A percentile compares a stretch with the other conserved stretches of the same genome.
Conservation (phyloP, 1,140 invertebrate genomes). For the Psilanteris sp. region DNA sequence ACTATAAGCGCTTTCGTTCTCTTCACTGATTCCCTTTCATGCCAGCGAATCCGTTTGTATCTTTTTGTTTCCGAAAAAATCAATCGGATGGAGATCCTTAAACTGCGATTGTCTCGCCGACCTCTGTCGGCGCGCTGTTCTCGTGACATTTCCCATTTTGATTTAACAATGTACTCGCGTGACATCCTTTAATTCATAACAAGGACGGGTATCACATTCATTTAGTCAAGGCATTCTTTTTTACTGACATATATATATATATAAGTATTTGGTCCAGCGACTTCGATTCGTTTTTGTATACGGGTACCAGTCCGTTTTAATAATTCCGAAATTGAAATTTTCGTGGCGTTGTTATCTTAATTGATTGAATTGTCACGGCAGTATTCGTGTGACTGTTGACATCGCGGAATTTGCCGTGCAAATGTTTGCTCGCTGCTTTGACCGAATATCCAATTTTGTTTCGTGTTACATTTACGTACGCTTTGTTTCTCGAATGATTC, state of each 20-base stretch:
- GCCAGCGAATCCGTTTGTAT: constrained; percentile 13
- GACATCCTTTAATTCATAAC: constrained; percentile 43
- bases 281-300: background rate
- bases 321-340: background rate
- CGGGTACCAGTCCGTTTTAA: constrained; percentile 1
- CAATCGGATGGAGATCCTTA: constrained; percentile 49
- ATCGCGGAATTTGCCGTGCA: too few species aligned
- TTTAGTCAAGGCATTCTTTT: background rate
- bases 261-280: constrained; percentile 10
- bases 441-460: too few species aligned
- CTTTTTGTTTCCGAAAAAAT: constrained; percentile 44
- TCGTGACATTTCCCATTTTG: constrained; percentile 40
- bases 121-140: constrained; percentile 20
- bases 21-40: constrained; percentile 24
- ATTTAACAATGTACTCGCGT: constrained; percentile 38
- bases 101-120: constrained; percentile 51
- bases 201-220: constrained; percentile 30
- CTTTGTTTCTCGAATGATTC: too few species aligned
- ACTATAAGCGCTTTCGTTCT: constrained; percentile 24
- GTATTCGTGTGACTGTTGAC: too few species aligned
- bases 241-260: too few species aligned
- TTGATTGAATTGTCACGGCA: background rate
- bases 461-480: too few species aligned
- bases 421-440: too few species aligned
- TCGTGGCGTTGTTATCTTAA: background rate